phyloP scores from a whole-genome alignment of 1,140 invertebrate species.

The Vanessa atalanta region DNA sequence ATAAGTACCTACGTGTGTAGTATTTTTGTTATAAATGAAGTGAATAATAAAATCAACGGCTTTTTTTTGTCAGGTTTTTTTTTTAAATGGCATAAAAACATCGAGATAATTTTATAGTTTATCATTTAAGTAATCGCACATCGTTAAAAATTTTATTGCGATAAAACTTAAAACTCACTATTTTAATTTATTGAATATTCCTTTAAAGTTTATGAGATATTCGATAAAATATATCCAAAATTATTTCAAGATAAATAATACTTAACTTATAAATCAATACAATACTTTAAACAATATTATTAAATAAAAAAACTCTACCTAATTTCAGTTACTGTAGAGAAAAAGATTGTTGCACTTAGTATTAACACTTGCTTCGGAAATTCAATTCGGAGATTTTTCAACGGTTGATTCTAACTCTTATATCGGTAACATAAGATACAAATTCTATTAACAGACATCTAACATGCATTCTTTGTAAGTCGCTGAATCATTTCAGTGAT shows the following conservation, averaged over 20 bases:
- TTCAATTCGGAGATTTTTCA: constrained; percentile 54
- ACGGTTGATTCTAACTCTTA: constrained; percentile 43
- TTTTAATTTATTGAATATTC: too few species aligned
- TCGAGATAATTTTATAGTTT: too few species aligned
- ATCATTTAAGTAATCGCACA: too few species aligned
- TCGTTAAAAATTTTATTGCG: too few species aligned
- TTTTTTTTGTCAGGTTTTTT: too few species aligned
- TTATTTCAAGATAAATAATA: background rate
- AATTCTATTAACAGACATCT: constrained; percentile 35
- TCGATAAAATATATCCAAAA: background rate
- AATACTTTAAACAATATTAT: constrained; percentile 5
- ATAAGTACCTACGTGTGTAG: too few species aligned
- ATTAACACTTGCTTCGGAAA: constrained; percentile 67
- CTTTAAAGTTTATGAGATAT: too few species aligned
- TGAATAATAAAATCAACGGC: too few species aligned
- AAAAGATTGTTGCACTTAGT: constrained; percentile 65
- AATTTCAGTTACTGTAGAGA: constrained; percentile 57
- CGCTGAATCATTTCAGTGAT: constrained; percentile 66
- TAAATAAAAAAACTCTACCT: constrained; percentile 48
- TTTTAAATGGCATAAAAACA: too few species aligned
- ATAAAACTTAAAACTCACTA: too few species aligned
- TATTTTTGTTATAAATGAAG: too few species aligned
- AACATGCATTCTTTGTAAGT: constrained; percentile 54
- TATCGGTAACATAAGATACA: constrained; percentile 28
- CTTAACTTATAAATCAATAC: constrained; percentile 7